These are phyloP conservation scores for Myrmophylax atrothorax DNA, from an alignment of 2,113 vertebrate genomes.

Conservation along the genomic window DNA sequence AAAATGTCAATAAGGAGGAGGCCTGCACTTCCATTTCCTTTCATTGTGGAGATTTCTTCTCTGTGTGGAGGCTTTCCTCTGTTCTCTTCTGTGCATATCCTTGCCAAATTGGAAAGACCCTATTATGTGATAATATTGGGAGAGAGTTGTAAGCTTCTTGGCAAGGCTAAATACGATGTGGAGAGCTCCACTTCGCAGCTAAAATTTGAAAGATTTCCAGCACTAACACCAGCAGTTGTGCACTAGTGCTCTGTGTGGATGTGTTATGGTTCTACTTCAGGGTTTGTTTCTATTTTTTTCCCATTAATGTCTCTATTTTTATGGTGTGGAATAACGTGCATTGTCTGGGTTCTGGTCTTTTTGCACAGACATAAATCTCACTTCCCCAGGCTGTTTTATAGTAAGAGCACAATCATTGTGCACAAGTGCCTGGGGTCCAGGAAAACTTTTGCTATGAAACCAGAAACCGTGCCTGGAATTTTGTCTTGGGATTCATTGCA, in stretches of 20 bases:
- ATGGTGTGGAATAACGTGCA: not conserved
- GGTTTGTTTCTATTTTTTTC: not conserved
- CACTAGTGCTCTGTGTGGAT: not conserved
- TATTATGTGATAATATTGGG: not conserved
- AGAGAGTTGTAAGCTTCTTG: slow-evolving; percentile 22
- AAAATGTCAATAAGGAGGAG: not conserved
- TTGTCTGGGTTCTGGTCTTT: slow-evolving; percentile 27
- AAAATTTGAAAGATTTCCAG: slow-evolving; percentile 15
- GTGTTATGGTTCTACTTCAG: not conserved
- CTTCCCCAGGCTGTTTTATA: not conserved
- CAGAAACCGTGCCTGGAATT: not conserved
- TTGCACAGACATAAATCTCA: not conserved
- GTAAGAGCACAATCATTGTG: not conserved
- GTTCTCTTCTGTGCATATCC: not conserved
- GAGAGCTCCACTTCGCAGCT: not conserved
- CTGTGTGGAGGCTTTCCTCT: not conserved
- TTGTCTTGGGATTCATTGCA: not conserved
- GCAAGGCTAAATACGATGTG: not conserved
- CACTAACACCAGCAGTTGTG: not conserved
- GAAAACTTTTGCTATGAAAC: slow-evolving; percentile 35
- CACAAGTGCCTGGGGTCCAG: not conserved
- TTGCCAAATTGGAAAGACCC: slow-evolving; percentile 47
- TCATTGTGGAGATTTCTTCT: slow-evolving; percentile 20
- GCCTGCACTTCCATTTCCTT: slow-evolving; percentile 17
- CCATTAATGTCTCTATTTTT: not conserved